These are phyloP conservation scores for Zeuzera pyrina DNA, from an alignment of 2,888 invertebrate genomes.

Conservation along the genomic window DNA sequence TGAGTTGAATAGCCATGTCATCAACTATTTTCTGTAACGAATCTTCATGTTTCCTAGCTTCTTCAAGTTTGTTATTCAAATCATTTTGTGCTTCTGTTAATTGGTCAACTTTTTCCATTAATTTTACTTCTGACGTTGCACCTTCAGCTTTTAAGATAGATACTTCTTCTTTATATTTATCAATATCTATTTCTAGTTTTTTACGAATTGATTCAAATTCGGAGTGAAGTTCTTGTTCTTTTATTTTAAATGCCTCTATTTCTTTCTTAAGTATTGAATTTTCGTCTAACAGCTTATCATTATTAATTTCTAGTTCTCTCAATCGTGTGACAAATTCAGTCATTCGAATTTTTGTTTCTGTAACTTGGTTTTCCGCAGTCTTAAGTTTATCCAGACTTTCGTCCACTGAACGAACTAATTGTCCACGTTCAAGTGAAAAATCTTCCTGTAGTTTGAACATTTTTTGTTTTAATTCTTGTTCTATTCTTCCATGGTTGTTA, in stretches of 20 bases:
- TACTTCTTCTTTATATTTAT: constrained; percentile 60
- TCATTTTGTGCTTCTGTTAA: constrained; percentile 63
- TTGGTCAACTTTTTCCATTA: constrained; percentile 66
- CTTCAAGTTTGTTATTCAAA: constrained; percentile 59
- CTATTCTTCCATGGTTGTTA: constrained; percentile 51
- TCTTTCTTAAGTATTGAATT: constrained; percentile 55
- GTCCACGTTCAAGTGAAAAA: constrained; percentile 46
- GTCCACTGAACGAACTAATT: constrained; percentile 44
- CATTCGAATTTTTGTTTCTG: constrained; percentile 39
- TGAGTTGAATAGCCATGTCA: constrained; percentile 57
- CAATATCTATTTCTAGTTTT: constrained; percentile 55
- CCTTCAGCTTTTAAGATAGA: constrained; percentile 55
- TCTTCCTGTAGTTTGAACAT: constrained; percentile 59
- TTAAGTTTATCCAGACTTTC: constrained; percentile 48
- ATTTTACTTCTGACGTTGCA: constrained; percentile 54
- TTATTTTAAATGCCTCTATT: constrained; percentile 45
- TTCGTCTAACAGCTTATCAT: constrained; percentile 54
- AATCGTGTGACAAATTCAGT: constrained; percentile 35
- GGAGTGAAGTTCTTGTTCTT: constrained; percentile 46
- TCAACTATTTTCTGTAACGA: constrained; percentile 59
- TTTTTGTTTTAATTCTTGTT: constrained; percentile 64
- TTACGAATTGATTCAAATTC: constrained; percentile 49
- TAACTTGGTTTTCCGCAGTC: constrained; percentile 42
- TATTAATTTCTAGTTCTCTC: constrained; percentile 37
- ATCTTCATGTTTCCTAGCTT: constrained; percentile 62